Evolutionary conservation across 2,888 invertebrate genomes (phyloP), one percentile per base, ranked within the genome.

Genomic region (Ophion costatus): DNA sequence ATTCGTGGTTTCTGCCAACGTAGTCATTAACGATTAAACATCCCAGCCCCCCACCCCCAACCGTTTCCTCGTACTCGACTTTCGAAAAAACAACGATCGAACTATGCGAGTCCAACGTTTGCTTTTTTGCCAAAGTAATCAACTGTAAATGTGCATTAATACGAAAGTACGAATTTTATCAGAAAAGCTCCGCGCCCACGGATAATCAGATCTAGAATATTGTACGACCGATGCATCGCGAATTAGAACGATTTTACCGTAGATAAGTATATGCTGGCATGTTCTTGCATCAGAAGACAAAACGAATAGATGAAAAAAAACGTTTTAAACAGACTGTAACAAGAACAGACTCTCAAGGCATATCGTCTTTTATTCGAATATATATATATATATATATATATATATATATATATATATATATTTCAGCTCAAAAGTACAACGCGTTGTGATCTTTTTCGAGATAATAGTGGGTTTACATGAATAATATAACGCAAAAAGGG

Each of bases 361-460:
- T 87, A 86, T 87, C 87, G 83, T 74, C 75, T 75, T 79, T 61
- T 56, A 83, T 80, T 83, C 82, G 59, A 66, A 79, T 80, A 57
- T n/a, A 59, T 56, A 63, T 24, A 67, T 45, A 42, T 22, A 67
- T 42, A 69, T 29, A 74, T 81, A 79, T 70, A 59, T 56, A 63
- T 24, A 67, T 45, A 42, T 22, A 59, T 56, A 63, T 24, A 67
- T 45, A 42, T 22, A 67, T 42, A 69, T 29, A 74, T 81, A 79
- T 70, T 84, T 75, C 76, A 85, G 85, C 82, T 79, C 84, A 86
- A 87, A 77, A 86, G 84, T 86, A 86, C 85, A 87, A 85, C 80
- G 76, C 78, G 80, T 79, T 80, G 85, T 86, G 83, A 87, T 83
- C 80, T 84, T 86, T 83, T 82, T 77, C 63, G 80, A 82, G 80